A percentile compares a stretch with the other conserved stretches of the same genome.
These are phyloP conservation scores for Elaeidobius kamerunicus DNA, from an alignment of 2,888 invertebrate genomes.

Conservation along the genomic window DNA sequence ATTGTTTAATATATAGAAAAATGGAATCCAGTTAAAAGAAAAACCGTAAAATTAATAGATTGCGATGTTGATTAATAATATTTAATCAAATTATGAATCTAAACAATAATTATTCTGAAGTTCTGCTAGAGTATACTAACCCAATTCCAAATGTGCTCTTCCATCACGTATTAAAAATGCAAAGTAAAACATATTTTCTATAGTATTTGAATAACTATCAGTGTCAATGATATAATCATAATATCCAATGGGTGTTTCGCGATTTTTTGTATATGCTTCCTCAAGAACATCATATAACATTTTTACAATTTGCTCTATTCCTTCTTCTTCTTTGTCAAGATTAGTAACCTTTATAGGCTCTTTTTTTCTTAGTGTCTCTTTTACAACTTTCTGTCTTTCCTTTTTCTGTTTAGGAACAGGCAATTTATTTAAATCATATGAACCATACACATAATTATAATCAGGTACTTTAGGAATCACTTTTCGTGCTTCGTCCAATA, in stretches of 20 bases:
- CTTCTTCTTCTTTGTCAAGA: constrained; percentile 55
- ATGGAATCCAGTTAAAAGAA: too few species aligned
- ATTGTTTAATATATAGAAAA: too few species aligned
- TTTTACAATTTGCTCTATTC: constrained; percentile 56
- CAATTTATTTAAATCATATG: constrained; percentile 47
- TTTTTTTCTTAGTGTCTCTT: constrained; percentile 45
- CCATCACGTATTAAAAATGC: constrained; percentile 62
- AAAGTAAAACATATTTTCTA: constrained; percentile 65
- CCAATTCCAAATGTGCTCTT: constrained; percentile 51
- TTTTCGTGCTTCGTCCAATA: constrained; percentile 39
- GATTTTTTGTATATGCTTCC: constrained; percentile 48
- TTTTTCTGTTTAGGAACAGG: constrained; percentile 44
- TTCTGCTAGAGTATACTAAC: constrained; percentile 47
- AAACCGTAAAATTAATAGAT: too few species aligned
- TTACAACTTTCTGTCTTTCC: constrained; percentile 41
- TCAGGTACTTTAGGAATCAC: constrained; percentile 45
- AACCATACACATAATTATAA: constrained; percentile 50
- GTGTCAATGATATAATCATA: constrained; percentile 61
- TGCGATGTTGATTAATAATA: too few species aligned
- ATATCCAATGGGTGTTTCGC: constrained; percentile 53
- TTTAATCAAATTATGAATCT: too few species aligned
- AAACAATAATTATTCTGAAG: too few species aligned
- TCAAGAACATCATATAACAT: constrained; percentile 52
- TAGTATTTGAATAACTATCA: constrained; percentile 55
- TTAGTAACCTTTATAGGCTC: constrained; percentile 54